Base-by-base conservation (phyloP, 2,888 invertebrate species). In the Agrilus cyanescens region DNA sequence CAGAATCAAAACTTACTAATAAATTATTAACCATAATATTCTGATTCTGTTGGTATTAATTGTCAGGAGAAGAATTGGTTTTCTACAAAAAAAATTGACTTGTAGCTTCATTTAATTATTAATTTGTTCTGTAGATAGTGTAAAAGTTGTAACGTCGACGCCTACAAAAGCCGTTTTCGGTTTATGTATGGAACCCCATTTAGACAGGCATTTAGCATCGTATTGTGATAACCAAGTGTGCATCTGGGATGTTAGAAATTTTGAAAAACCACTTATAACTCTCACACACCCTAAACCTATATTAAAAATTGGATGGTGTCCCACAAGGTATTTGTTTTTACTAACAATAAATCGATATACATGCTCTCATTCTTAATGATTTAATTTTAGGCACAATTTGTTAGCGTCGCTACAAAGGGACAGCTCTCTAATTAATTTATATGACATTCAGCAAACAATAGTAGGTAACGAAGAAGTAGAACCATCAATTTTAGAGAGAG, bases 221-320 rank as follows among this genome's bases (percentile, higher is more conserved):
- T 88, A 80, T 59, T 74, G 80, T 35, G 91, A 91, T 58, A 82
- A 79, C 58, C 80, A 82, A 55, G 80, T 89, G 44, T 79, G 78
- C 48, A 75, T 94, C 44, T 95, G 94, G 94, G 95, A 95, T 66
- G 76, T 82, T 37, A 71, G 94, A 43, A 82, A 81, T 57, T 83
- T 93, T 59, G 86, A 89, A 53, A 83, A 87, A 57, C 90, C 94
- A 1, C 74, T 86, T 49, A 69, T 86, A 20, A 78, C 82, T 10
- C 69, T 89, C 46, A 76, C 78, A 38, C 82, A 81, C 56, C 65
- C 68, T 29, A 82, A 82, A 58, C 76, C 79, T 43, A 73, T 90
- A 41, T 72, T 77, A 12, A 84, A 82, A 67, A 74, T 93, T 39
- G 74, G 78, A 46, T 94, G 94, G 94, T 89, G 91, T 60, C 90